Conservation (phyloP, 2,888 invertebrate genomes). For the Cantharis lateralis region DNA sequence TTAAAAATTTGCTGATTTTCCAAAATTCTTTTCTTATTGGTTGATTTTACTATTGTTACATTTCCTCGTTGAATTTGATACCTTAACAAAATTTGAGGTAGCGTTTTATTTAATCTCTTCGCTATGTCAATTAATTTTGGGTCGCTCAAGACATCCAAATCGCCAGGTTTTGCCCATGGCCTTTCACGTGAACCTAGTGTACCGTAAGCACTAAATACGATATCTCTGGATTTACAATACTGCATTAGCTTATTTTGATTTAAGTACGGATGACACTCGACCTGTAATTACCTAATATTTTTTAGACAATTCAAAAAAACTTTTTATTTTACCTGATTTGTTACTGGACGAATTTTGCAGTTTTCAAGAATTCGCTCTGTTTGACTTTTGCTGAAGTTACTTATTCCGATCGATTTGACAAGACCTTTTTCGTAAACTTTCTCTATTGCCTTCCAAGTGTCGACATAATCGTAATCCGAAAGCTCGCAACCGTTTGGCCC, state of each 20-base stretch:
- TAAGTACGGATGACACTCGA: slow-evolving; percentile 83
- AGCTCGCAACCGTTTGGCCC: slow-evolving; percentile 65
- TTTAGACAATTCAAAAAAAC: slow-evolving; percentile 57
- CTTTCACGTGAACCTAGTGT: slow-evolving; percentile 83
- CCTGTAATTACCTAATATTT: slow-evolving; percentile 57
- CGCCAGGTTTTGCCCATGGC: slow-evolving; percentile 77
- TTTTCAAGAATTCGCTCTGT: slow-evolving; percentile 68
- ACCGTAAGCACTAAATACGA: slow-evolving; percentile 80
- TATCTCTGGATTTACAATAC: slow-evolving; percentile 68
- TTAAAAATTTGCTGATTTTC: slow-evolving; percentile 75
- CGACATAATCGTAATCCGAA: slow-evolving; percentile 73
- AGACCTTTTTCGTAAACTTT: slow-evolving; percentile 70
- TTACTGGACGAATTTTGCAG: slow-evolving; percentile 69
- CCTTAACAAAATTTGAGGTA: slow-evolving; percentile 73
- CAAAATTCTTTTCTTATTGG: slow-evolving; percentile 69
- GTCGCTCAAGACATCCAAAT: slow-evolving; percentile 74
- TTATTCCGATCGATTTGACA: slow-evolving; percentile 79
- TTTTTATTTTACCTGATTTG: slow-evolving; percentile 58
- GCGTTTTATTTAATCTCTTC: slow-evolving; percentile 67
- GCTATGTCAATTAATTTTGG: slow-evolving; percentile 67
- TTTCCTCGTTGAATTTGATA: slow-evolving; percentile 69
- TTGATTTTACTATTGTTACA: slow-evolving; percentile 82
- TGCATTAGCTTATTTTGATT: slow-evolving; percentile 71
- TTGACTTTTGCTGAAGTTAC: slow-evolving; percentile 85
- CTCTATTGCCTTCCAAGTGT: slow-evolving; percentile 83